These are phyloP conservation scores for Lontra canadensis DNA, from an alignment of 2,113 vertebrate species.

Conservation along the genomic window DNA sequence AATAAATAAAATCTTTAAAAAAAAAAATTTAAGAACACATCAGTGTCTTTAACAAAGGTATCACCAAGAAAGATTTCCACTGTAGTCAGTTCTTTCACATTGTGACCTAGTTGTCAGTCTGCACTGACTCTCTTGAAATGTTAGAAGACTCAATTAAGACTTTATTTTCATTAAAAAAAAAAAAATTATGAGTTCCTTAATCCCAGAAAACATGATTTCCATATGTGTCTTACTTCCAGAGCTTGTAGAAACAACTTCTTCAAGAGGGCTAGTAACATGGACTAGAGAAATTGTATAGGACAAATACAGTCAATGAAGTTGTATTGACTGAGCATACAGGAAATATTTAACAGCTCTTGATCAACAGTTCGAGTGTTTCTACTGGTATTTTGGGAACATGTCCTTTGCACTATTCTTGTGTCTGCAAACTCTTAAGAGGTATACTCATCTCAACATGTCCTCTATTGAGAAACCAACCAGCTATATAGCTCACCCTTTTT, in stretches of 20 bases:
- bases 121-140: not conserved
- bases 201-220: not conserved
- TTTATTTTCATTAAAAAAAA: not conserved
- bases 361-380: not conserved
- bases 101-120: not conserved
- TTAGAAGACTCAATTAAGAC: not conserved
- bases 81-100: not conserved
- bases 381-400: not conserved
- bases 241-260: constrained; percentile 5
- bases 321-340: not conserved
- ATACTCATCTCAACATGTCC: not conserved
- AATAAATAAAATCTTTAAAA: too few relatives aligned
- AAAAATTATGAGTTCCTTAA: not conserved
- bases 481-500: not conserved
- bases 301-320: not conserved
- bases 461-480: not conserved
- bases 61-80: not conserved
- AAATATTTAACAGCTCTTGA: not conserved
- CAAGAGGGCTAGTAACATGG: not conserved
- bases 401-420: not conserved
- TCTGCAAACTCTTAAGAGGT: not conserved
- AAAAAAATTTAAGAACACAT: not conserved
- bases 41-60: not conserved
- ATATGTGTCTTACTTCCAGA: not conserved
- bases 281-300: not conserved